These are phyloP conservation scores for Aquatica leii DNA, from an alignment of 2,888 invertebrate species.

Conservation along the genomic window DNA sequence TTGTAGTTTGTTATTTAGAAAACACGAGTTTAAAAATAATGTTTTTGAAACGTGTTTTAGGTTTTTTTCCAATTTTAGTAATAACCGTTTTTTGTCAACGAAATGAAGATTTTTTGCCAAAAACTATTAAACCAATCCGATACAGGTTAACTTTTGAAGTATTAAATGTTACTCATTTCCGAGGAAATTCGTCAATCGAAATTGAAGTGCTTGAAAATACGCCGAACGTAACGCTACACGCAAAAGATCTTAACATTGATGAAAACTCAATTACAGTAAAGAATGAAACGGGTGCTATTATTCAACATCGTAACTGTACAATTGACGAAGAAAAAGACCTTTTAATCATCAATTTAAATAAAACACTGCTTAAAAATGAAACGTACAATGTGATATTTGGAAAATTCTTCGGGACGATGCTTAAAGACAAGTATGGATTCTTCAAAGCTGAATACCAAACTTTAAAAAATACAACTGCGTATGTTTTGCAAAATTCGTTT, in stretches of 20 bases:
- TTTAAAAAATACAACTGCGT: neutral
- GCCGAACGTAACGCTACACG: conserved; percentile 26
- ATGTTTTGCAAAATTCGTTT: no score
- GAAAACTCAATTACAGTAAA: no score
- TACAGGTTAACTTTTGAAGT: conserved; percentile 23
- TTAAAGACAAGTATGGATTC: neutral
- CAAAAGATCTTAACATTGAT: neutral
- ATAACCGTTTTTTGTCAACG: neutral
- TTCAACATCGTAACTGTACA: conserved; percentile 20
- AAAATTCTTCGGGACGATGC: neutral
- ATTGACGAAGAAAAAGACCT: neutral
- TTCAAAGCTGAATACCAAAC: neutral
- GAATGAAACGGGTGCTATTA: neutral
- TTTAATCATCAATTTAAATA: neutral
- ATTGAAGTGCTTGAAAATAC: conserved; percentile 9
- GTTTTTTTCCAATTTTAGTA: neutral
- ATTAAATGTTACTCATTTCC: conserved; percentile 13
- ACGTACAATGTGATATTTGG: neutral
- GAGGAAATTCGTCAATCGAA: conserved; percentile 23
- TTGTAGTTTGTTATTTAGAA: no score
- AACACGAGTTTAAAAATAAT: no score
- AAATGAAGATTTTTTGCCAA: conserved; percentile 19
- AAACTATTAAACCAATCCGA: conserved; percentile 13
- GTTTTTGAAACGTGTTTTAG: neutral
- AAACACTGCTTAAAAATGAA: neutral